Evolutionary conservation across 2,888 invertebrate species (phyloP).

Genomic region (Saturnia pavonia): DNA sequence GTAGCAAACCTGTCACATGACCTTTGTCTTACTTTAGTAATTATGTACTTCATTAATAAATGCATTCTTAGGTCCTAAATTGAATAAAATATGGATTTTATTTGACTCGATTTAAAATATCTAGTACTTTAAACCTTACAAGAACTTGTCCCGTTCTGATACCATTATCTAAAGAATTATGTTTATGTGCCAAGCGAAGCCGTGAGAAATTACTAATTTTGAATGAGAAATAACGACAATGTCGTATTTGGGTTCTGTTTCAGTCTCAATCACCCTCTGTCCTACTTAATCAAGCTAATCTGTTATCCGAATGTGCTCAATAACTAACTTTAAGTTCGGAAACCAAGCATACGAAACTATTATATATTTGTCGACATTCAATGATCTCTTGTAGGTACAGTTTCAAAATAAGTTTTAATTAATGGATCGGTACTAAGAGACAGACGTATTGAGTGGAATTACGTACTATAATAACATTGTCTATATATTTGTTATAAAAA

Average conservation of each 20-base stretch:
- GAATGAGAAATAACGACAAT: not conserved
- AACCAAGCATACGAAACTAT: slow-evolving; percentile 55
- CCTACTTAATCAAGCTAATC: slow-evolving; percentile 54
- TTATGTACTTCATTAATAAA: too few species aligned
- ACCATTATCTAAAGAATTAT: not conserved
- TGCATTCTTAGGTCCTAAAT: too few species aligned
- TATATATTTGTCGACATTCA: slow-evolving; percentile 58
- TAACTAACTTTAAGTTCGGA: slow-evolving; percentile 58
- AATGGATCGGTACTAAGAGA: slow-evolving; percentile 79
- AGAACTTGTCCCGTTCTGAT: not conserved
- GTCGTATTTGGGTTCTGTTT: not conserved
- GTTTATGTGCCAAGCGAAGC: not conserved
- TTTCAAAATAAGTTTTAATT: slow-evolving; percentile 80
- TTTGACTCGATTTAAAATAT: not conserved
- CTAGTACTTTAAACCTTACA: not conserved
- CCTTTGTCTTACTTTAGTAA: not conserved
- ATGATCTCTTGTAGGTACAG: slow-evolving; percentile 58
- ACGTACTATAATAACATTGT: slow-evolving; percentile 24
- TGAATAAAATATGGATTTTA: too few species aligned
- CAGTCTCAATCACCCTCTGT: slow-evolving; percentile 22
- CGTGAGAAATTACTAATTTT: not conserved
- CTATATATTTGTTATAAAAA: too few species aligned
- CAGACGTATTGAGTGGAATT: slow-evolving; percentile 46
- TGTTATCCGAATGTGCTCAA: slow-evolving; percentile 59
- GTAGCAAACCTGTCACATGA: not conserved